Conservation (phyloP, 2,888 invertebrate species). For the Molorchus minor region DNA sequence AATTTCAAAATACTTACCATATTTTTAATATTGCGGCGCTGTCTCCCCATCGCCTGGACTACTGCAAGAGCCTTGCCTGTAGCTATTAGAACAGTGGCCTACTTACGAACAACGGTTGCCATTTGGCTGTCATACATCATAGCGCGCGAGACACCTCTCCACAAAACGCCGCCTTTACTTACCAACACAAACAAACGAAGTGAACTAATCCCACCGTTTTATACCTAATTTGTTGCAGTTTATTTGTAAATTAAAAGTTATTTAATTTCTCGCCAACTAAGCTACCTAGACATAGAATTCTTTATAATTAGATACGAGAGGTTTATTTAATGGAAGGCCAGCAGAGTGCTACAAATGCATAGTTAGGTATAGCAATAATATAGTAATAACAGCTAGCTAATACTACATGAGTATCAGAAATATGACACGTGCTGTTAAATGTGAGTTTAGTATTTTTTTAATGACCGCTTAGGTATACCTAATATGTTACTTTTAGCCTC, state of each 20-base stretch:
- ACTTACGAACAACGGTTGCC: constrained; percentile 44
- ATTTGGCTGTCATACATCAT: constrained; percentile 44
- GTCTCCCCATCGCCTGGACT: no score
- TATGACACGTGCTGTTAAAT: no score
- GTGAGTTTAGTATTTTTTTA: no score
- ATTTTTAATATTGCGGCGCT: no score
- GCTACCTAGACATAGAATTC: constrained; percentile 1
- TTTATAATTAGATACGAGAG: constrained; percentile 4
- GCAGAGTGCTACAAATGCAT: not conserved
- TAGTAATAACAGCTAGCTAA: no score
- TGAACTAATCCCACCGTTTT: constrained; percentile 4
- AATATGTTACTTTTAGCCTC: no score
- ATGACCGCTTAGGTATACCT: no score
- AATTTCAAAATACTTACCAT: no score
- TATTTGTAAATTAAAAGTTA: constrained; percentile 15
- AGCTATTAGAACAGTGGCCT: constrained; percentile 44
- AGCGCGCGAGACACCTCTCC: constrained; percentile 43
- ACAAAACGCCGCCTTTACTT: constrained; percentile 38
- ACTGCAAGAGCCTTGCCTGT: not conserved
- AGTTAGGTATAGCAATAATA: no score
- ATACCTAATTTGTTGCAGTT: constrained; percentile 16
- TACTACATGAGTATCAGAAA: no score
- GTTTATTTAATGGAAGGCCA: not conserved
- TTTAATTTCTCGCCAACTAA: constrained; percentile 14
- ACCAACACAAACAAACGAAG: constrained; percentile 19